phyloP scores from a whole-genome alignment of 2,888 invertebrate genomes.

The Ceriagrion tenellum region DNA sequence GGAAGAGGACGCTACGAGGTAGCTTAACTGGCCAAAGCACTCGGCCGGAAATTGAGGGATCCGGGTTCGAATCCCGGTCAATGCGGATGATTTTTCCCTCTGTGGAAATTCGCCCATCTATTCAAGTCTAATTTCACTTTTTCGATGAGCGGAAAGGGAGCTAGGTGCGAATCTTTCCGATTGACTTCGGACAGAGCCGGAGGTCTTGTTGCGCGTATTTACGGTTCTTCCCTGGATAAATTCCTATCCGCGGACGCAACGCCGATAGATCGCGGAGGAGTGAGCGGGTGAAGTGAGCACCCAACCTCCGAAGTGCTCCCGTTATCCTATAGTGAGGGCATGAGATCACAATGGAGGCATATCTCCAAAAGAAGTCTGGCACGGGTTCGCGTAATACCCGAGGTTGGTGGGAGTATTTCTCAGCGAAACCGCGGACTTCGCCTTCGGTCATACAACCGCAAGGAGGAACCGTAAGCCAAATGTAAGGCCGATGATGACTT shows the following conservation, averaged over 20 bases:
- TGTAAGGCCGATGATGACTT: too few relatives aligned
- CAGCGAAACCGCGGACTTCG: background rate
- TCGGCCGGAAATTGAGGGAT: too few relatives aligned
- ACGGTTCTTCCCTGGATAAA: background rate
- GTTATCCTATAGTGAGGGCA: background rate
- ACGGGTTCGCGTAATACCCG: background rate
- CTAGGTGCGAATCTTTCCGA: background rate
- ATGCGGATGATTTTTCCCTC: too few relatives aligned
- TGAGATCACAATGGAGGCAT: conserved; percentile 8
- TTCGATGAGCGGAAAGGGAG: background rate
- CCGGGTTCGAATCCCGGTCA: too few relatives aligned
- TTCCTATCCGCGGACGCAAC: background rate
- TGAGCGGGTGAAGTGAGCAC: background rate
- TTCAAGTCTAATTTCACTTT: too few relatives aligned
- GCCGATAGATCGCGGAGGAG: background rate
- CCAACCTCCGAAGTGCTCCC: background rate
- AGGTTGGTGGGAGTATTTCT: background rate
- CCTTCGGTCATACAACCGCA: background rate
- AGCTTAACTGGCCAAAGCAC: too few relatives aligned
- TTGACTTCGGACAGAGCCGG: background rate
- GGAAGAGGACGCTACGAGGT: too few relatives aligned
- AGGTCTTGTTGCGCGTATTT: background rate
- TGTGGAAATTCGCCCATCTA: too few relatives aligned
- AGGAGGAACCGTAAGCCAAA: too few relatives aligned
- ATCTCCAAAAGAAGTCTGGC: background rate